Base-by-base conservation (phyloP, 2,797 vertebrate genomes). In the Acrossocheilus wenchowensis region DNA sequence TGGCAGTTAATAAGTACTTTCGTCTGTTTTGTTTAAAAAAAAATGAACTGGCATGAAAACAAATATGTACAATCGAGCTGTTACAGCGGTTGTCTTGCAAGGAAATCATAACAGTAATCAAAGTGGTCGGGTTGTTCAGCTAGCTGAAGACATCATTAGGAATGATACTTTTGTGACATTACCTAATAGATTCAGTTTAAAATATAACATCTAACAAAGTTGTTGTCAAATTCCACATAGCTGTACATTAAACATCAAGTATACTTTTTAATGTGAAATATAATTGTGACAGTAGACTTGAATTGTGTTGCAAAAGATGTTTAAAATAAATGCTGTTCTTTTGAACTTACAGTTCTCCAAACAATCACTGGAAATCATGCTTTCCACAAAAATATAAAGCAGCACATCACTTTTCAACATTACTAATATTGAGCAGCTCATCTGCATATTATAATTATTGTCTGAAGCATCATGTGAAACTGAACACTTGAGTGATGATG, bases 1-100 rank as follows among this genome's bases (percentile, higher is more conserved):
- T 60, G 50, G 50, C 74, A 45, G 64, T 57, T 71, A 79, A 60
- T 78, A 85, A 57, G 75, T 8, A 66, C 62, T 78, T 85, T 78
- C 15, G 43, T 75, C 52, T 6, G 2, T 71, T 34, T 43, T 71
- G 48, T 36, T 62, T 43, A 5, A 10, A 73, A 30, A 30, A 83
- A 57, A 83, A 62, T 1, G 39, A 80, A 66, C 60, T 80, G 64
- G 64, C 79, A 81, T 69, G 5, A 52, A 50, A 52, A 52, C 45
- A 81, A 81, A 81, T 52, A n/a, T 12, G 34, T 45, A 10, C 73
- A 69, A 30, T n/a, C 30, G 3, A 69, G 64, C 50, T 81, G 26
- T 36, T 81, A 19, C 79, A 23, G 21, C 64, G 17, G 64, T 52
- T 48, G 41, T 80, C 26, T 69, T 23, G 60, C 62, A 23, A 50